Percentiles rank a stretch among this genome's conserved stretches.
These are phyloP conservation scores for Drosophila colorata DNA, from an alignment of 2,888 invertebrate genomes.

Conservation along the genomic window DNA sequence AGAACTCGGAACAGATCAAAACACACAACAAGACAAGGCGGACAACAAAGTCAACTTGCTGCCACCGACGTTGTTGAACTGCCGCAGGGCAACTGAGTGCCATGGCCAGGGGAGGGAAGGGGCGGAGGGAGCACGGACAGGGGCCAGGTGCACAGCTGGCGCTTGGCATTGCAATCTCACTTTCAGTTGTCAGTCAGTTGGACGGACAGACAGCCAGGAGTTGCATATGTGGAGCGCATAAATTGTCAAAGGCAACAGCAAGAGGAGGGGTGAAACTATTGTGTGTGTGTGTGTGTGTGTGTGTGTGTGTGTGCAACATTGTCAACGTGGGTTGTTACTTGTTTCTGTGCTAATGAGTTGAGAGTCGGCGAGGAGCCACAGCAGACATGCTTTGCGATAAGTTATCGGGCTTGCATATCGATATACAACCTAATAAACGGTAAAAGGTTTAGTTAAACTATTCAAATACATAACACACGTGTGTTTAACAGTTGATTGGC, in stretches of 20 bases:
- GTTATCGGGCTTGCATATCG: background rate
- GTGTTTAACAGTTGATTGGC: too few relatives aligned
- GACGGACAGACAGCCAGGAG: constrained; percentile 10
- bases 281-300: constrained; percentile 21
- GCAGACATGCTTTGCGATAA: background rate
- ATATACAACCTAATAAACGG: background rate
- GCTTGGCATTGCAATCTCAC: constrained; percentile 62
- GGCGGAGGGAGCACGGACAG: background rate
- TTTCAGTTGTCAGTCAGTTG: constrained; percentile 54
- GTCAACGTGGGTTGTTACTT: constrained; percentile 20
- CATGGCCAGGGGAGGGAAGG: background rate
- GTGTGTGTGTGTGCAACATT: constrained; percentile 21
- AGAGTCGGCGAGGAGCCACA: background rate
- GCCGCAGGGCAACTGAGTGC: constrained; percentile 20
- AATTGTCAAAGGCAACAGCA: constrained; percentile 26
- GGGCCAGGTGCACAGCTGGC: constrained; percentile 44
- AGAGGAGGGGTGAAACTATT: background rate
- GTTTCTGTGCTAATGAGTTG: constrained; percentile 40
- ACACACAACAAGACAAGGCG: constrained; percentile 44
- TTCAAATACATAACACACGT: too few relatives aligned
- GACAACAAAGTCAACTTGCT: constrained; percentile 55
- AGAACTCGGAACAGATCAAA: constrained; percentile 39
- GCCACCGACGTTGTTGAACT: constrained; percentile 21
- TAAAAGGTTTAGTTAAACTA: too few relatives aligned
- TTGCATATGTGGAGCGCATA: constrained; percentile 59